Conservation (phyloP, 92 coral and sea anemone species). For the Ricordea florida region DNA sequence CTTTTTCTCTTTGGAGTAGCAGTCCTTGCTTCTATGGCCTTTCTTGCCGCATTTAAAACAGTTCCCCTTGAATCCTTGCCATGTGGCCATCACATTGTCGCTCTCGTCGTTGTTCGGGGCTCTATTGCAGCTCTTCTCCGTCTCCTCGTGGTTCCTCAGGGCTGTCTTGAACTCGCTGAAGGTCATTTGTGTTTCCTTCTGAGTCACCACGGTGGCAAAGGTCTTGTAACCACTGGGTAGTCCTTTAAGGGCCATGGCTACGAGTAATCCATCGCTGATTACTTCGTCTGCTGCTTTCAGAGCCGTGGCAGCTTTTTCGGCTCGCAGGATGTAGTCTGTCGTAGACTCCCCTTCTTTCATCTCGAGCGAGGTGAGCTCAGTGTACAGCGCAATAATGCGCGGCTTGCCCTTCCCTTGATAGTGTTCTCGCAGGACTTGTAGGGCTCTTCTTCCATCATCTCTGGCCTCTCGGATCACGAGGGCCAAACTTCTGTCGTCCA, state of each 20-base stretch:
- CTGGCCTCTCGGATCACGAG: slow-evolving; percentile 32
- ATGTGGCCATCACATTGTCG: not conserved
- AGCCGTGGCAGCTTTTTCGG: slow-evolving; percentile 51
- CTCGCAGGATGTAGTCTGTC: slow-evolving; percentile 38
- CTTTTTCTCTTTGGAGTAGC: not conserved
- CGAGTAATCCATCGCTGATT: slow-evolving; percentile 24
- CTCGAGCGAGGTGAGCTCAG: slow-evolving; percentile 27
- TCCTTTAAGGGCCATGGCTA: slow-evolving; percentile 52
- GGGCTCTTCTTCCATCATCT: slow-evolving; percentile 37
- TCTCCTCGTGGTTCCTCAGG: slow-evolving; percentile 13
- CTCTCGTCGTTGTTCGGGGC: not conserved
- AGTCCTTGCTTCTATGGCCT: slow-evolving; percentile 36
- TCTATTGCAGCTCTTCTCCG: no score
- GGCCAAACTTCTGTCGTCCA: slow-evolving; percentile 30
- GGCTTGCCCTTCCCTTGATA: slow-evolving; percentile 30
- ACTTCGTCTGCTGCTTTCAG: slow-evolving; percentile 34
- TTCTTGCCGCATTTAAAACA: slow-evolving; percentile 11
- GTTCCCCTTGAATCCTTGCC: not conserved
- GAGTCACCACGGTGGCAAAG: slow-evolving; percentile 29
- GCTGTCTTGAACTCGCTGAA: slow-evolving; percentile 37
- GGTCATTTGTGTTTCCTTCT: slow-evolving; percentile 21
- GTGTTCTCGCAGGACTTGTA: slow-evolving; percentile 16
- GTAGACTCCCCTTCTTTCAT: slow-evolving; percentile 11
- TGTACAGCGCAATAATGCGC: slow-evolving; percentile 32
- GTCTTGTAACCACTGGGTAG: slow-evolving; percentile 33